phyloP scores from a whole-genome alignment of 2,113 vertebrate genomes.

The Corydoras sp. region DNA sequence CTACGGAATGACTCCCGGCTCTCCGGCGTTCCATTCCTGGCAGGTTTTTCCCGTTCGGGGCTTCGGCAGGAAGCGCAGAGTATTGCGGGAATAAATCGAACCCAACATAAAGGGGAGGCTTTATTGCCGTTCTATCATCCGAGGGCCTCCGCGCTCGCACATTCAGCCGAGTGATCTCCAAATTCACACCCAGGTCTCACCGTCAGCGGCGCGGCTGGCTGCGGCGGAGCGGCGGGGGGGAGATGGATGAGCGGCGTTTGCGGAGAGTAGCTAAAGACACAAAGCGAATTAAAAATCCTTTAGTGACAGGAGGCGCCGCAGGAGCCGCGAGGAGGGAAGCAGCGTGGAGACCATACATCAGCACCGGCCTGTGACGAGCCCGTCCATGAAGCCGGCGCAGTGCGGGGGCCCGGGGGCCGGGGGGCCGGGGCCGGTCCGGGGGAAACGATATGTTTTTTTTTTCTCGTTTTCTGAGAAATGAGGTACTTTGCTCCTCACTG shows the following conservation, averaged over 20 bases:
- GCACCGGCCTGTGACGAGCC: slow-evolving; percentile 28
- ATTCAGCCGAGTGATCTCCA: not conserved
- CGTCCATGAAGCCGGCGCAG: slow-evolving; percentile 28
- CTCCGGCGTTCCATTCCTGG: too few relatives aligned
- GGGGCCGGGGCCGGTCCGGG: slow-evolving; percentile 1
- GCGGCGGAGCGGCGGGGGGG: slow-evolving; percentile 3
- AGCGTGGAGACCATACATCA: slow-evolving; percentile 38
- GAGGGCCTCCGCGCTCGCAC: too few relatives aligned
- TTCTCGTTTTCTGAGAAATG: slow-evolving; percentile 24
- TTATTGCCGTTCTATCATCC: too few relatives aligned
- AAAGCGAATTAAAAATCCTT: slow-evolving; percentile 61
- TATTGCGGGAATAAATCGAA: too few relatives aligned
- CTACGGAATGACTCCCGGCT: too few relatives aligned
- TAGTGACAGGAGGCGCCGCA: slow-evolving; percentile 19
- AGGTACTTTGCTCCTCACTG: not conserved
- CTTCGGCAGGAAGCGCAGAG: too few relatives aligned
- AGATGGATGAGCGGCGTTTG: slow-evolving; percentile 58
- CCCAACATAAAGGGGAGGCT: too few relatives aligned
- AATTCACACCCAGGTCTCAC: not conserved
- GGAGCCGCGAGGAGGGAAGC: slow-evolving; percentile 4
- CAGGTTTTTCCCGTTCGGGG: too few relatives aligned
- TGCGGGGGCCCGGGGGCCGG: not conserved
- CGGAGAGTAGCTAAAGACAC: slow-evolving; percentile 50
- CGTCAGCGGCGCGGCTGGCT: too few relatives aligned
- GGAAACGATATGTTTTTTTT: slow-evolving; percentile 27